Base-by-base conservation (phyloP, 2,888 invertebrate genomes). In the Harpalus rubripes region DNA sequence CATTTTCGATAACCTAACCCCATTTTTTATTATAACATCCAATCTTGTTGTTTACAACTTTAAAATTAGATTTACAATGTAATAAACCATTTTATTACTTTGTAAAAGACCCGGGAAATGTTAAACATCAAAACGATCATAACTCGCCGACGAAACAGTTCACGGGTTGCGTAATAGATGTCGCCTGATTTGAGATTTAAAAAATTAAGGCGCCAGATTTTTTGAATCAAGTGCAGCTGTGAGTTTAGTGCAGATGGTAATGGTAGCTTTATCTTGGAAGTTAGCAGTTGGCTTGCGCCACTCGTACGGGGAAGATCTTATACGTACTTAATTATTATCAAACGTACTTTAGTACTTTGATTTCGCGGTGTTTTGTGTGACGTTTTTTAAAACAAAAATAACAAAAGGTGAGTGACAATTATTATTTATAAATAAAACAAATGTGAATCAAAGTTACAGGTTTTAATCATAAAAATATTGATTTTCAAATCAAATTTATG, bases 241-340 rank as follows among this genome's bases (percentile, higher is more conserved):
- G 76, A n/a, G 56, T 32, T 61, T 59, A 18, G 83, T 84, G 18
- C 84, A 84, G 84, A 84, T 78, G 84, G 78, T 84, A 32, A 84
- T 78, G 84, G 78, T 84, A 32, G 78, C 52, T 78, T 84, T 84
- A 84, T 84, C 84, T 84, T 84, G 56, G 44, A 26, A 68, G 85
- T 85, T 79, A 65, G 65, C 84, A 85, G 85, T 85, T 68, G 80
- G 72, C 85, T 56, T 32, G 68, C 59, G 85, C 79, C 72, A 85
- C 80, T 85, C 85, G 85, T 56, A 58, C 39, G 80, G 80, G 80
- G 80, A 80, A 72, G 15, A 32, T 22, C n/a, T 58, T 58, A 18
- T 78, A 44, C 58, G 58, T 58, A 58, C 56, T 78, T 78, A 56
- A 26, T 32, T 52, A 52, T 18, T 26, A 78, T 26, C 16, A 58